These are phyloP conservation scores for Hydra vulgaris DNA, from an alignment of 30 jellyfish, hydroid and myxozoan genomes.

Conservation along the genomic window DNA sequence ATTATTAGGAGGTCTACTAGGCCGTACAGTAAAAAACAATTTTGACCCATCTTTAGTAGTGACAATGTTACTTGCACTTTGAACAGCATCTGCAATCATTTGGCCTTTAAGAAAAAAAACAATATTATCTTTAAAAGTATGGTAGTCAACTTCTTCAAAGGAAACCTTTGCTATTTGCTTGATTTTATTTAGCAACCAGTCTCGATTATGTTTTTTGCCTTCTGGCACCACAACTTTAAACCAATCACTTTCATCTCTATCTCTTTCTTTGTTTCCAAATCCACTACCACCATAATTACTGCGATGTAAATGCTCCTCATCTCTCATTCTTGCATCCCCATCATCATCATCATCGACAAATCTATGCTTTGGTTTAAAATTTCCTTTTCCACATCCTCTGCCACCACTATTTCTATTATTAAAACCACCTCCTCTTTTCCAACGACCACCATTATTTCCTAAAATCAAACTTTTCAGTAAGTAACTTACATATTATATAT, in stretches of 20 bases:
- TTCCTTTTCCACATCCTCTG: slow-evolving; percentile 30
- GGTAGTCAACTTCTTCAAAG: slow-evolving; percentile 52
- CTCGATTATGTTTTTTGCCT: slow-evolving; percentile 50
- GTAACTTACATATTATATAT: not conserved
- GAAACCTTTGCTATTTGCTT: slow-evolving; percentile 28
- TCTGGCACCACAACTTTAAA: slow-evolving; percentile 42
- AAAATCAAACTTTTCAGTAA: not conserved
- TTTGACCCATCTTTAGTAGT: slow-evolving; percentile 67
- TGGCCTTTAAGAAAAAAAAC: slow-evolving; percentile 62
- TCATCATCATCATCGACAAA: slow-evolving; percentile 43
- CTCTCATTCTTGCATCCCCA: slow-evolving; percentile 52
- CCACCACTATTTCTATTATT: slow-evolving; percentile 29
- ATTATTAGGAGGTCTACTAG: slow-evolving; percentile 5
- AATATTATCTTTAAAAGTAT: slow-evolving; percentile 43
- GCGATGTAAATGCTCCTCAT: not conserved
- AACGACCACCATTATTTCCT: slow-evolving; percentile 21
- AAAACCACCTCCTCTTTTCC: slow-evolving; percentile 43
- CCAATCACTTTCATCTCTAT: slow-evolving; percentile 27
- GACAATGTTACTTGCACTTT: slow-evolving; percentile 44
- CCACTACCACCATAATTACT: slow-evolving; percentile 17
- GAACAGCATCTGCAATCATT: slow-evolving; percentile 60
- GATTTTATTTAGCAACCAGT: slow-evolving; percentile 41
- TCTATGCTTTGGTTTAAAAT: slow-evolving; percentile 37
- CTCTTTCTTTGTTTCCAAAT: not conserved
- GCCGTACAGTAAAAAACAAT: slow-evolving; percentile 15